Evolutionary conservation across 1,140 invertebrate species (phyloP).

Genomic region (Mycetomoellerius zeteki): DNA sequence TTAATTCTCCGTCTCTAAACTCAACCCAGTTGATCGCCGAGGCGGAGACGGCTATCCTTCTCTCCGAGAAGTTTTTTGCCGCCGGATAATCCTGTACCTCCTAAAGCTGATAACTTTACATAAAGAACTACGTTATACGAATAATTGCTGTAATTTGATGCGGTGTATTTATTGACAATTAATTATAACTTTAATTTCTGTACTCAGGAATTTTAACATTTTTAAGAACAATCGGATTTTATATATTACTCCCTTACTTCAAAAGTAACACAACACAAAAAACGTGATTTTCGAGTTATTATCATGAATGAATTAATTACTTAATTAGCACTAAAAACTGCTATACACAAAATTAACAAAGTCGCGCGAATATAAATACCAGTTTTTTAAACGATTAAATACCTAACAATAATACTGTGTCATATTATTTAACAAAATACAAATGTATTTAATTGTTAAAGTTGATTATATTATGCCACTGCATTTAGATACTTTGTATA

Average conservation of each 20-base stretch:
- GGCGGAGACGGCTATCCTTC: conserved; percentile 57
- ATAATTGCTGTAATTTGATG: conserved; percentile 22
- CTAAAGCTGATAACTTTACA: conserved; percentile 31
- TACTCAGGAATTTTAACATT: not conserved
- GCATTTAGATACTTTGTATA: no score
- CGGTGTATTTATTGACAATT: not conserved
- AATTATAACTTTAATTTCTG: not conserved
- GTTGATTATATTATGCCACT: no score
- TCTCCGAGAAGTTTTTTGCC: conserved; percentile 58
- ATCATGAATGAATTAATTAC: no score
- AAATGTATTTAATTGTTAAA: no score
- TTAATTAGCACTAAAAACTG: no score
- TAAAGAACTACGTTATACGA: conserved; percentile 1
- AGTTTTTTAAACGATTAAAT: no score
- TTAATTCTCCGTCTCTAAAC: conserved; percentile 53
- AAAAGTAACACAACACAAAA: no score
- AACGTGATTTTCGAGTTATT: no score
- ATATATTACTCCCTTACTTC: not conserved
- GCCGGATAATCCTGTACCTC: conserved; percentile 30
- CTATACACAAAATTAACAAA: no score
- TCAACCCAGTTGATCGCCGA: conserved; percentile 65
- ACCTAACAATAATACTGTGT: no score
- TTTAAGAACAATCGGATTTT: not conserved
- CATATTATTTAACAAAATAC: no score
- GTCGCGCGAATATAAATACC: no score